Percentiles rank a stretch among this genome's conserved stretches.
Evolutionary conservation across 2,888 invertebrate genomes (phyloP).

Genomic region (Phymatocera aterrima): DNA sequence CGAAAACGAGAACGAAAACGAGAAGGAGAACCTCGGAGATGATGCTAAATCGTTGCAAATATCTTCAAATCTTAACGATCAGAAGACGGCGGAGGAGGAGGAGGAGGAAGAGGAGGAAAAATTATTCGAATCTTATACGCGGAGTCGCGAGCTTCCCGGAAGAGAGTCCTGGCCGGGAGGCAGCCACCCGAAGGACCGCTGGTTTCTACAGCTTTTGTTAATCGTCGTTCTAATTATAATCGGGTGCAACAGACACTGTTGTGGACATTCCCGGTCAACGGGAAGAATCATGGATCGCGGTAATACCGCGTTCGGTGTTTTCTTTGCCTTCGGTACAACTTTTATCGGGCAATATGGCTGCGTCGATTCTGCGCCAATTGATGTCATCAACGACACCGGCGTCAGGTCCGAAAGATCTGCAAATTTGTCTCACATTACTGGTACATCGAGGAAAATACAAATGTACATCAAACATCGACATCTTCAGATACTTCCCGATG

Average conservation of each 20-base stretch:
- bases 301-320: slow-evolving; percentile 57
- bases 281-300: slow-evolving; percentile 50
- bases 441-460: slow-evolving; percentile 87
- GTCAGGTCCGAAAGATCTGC: slow-evolving; percentile 85
- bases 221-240: slow-evolving; percentile 64
- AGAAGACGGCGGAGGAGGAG: not conserved
- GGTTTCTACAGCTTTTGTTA: slow-evolving; percentile 62
- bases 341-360: slow-evolving; percentile 54
- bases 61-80: not conserved
- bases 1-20: not conserved
- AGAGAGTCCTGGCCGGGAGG: slow-evolving; percentile 45
- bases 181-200: slow-evolving; percentile 53
- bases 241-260: slow-evolving; percentile 56
- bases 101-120: slow-evolving; percentile 7
- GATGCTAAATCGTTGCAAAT: not conserved
- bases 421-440: slow-evolving; percentile 88
- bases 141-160: slow-evolving; percentile 34
- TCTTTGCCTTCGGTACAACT: slow-evolving; percentile 63
- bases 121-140: not conserved
- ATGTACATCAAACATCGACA: slow-evolving; percentile 90
- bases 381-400: slow-evolving; percentile 61
- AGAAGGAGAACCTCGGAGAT: slow-evolving; percentile 29
- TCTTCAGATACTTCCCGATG: slow-evolving; percentile 89
- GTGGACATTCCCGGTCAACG: slow-evolving; percentile 57
- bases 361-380: slow-evolving; percentile 59